Evolutionary conservation across 2,888 invertebrate species (phyloP).

Genomic region (Cartodere bifasciata): DNA sequence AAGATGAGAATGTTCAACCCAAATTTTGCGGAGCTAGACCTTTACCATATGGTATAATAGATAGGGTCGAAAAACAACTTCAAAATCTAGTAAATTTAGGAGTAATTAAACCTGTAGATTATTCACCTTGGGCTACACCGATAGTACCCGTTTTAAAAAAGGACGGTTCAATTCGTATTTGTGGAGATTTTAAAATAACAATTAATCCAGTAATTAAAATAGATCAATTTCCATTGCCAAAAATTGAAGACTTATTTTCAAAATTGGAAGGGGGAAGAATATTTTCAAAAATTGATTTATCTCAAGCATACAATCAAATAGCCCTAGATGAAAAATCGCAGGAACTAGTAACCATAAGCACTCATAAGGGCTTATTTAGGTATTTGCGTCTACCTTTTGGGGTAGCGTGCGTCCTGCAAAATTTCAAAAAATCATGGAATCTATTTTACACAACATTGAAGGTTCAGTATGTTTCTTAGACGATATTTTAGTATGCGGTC

Average conservation of each 20-base stretch:
- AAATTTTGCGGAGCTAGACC: constrained; percentile 7
- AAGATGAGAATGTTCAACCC: constrained; percentile 5
- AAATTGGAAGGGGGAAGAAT: constrained; percentile 16
- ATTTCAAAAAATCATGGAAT: constrained; percentile 27
- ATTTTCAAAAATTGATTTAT: constrained; percentile 19
- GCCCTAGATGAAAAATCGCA: constrained; percentile 14
- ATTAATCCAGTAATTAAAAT: constrained; percentile 19
- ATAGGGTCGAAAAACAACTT: constrained; percentile 9
- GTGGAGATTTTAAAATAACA: constrained; percentile 17
- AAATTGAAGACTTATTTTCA: constrained; percentile 18
- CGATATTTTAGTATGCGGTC: constrained; percentile 13
- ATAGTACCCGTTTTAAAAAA: constrained; percentile 13
- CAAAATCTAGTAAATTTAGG: constrained; percentile 11
- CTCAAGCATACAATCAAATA: constrained; percentile 14
- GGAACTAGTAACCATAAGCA: constrained; percentile 19
- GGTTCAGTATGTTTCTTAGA: constrained; percentile 11
- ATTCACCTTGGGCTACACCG: constrained; percentile 10
- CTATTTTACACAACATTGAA: constrained; percentile 8
- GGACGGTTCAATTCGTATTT: constrained; percentile 11
- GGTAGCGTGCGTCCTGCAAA: constrained; percentile 24
- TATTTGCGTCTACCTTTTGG: constrained; percentile 22
- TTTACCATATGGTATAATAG: constrained; percentile 5
- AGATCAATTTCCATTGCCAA: constrained; percentile 18
- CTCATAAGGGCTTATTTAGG: constrained; percentile 20
- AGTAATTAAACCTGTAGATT: constrained; percentile 11